Base-by-base conservation (phyloP, 2,888 invertebrate genomes). In the Hypercompe scribonia region DNA sequence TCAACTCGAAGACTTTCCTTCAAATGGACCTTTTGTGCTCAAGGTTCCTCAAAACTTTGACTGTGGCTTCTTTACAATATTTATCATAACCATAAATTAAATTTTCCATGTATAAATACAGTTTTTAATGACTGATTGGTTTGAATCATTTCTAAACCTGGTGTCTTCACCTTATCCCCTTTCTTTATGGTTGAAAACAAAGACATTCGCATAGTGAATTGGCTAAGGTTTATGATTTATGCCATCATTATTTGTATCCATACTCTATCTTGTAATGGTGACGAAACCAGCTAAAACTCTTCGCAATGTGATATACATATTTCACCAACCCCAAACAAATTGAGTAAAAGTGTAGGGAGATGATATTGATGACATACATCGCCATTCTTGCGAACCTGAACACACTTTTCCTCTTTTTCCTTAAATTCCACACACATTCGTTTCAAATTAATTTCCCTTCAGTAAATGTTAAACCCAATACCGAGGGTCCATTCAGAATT, bases 401-500 rank as follows among this genome's bases (percentile, higher is more conserved):
- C 31, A 65, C 11, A 58, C 39, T 33, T 65, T 31, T 31, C 28
- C 46, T 61, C 39, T 65, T 66, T 61, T 39, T 54, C 72, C 66
- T 65, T 73, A 77, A 77, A 79, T 74, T 79, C 78, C 70, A 84
- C 78, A 78, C 71, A 78, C 79, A 76, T 72, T 74, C 78, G 78
- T 76, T 68, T 74, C 76, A 72, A 79, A 84, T 78, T 81, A 81
- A 83, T 84, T 84, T 82, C 77, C 77, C 79, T 79, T 79, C 78
- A 78, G 75, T 80, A 80, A 83, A 84, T 82, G 84, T 81, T 79
- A 75, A 78, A 82, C 73, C 73, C 75, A 73, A 80, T 75, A 75
- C 77, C 77, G 68, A 82, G 78, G 78, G 84, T 81, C 81, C 78
- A 80, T 81, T 83, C 80, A 69, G 77, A 81, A 81, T 81, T 79